These are phyloP conservation scores for Patiria miniata DNA, from an alignment of 35 echinoderm and acorn worm genomes.

Conservation along the genomic window DNA sequence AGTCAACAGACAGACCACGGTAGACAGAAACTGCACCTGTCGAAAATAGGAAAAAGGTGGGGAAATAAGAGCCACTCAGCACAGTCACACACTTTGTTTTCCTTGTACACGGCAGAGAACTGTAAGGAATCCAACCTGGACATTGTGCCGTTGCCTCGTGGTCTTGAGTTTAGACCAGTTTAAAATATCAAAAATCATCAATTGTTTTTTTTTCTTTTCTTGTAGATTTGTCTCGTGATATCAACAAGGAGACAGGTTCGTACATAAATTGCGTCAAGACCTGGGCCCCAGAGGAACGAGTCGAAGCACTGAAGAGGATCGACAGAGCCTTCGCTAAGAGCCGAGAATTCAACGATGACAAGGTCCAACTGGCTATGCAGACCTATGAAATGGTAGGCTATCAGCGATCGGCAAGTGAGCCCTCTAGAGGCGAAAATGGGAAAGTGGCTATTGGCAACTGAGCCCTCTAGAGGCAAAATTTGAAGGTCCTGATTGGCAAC, in stretches of 20 bases:
- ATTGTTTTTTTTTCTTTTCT: neutral
- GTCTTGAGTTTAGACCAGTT: neutral
- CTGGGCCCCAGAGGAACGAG: constrained; percentile 69
- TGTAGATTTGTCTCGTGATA: constrained; percentile 78
- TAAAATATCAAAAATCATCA: neutral
- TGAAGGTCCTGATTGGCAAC: too few species aligned
- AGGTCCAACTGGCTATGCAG: constrained; percentile 98
- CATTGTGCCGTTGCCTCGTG: neutral
- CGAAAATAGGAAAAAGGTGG: neutral
- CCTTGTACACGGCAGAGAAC: too few species aligned
- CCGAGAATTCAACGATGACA: constrained; percentile 92
- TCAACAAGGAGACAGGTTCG: constrained; percentile 72
- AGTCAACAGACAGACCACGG: neutral
- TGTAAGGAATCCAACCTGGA: neutral
- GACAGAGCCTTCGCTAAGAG: constrained; percentile 85
- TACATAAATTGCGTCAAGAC: constrained; percentile 73
- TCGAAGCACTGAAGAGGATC: constrained; percentile 69
- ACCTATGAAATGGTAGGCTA: constrained; percentile 94
- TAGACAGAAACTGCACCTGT: neutral
- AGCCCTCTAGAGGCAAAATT: too few species aligned
- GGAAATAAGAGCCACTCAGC: neutral
- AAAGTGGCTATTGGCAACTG: too few species aligned
- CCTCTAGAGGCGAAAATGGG: too few species aligned
- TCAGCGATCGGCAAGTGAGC: neutral
- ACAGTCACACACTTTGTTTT: neutral